Conservation (phyloP, 2,888 invertebrate species). For the Emmelina monodactyla region DNA sequence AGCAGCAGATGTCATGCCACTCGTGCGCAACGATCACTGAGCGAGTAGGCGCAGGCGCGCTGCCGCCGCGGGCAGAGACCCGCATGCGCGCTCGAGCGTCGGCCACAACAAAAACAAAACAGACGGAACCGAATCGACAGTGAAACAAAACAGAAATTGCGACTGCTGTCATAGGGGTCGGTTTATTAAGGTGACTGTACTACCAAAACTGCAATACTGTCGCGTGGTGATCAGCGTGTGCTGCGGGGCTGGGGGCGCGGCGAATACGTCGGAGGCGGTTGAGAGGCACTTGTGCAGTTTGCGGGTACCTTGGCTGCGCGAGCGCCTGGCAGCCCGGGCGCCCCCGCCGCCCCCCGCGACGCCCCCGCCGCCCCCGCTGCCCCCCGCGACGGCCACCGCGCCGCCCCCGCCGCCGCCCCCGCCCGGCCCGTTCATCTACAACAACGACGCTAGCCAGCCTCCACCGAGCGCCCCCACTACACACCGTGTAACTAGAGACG, state of each 20-base stretch:
- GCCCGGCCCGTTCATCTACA: conserved; percentile 37
- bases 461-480: conserved; percentile 10
- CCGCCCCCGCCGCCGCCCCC: conserved; percentile 20
- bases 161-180: conserved; percentile 40
- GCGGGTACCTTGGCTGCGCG: conserved; percentile 95
- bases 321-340: conserved; percentile 71
- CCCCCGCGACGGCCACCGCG: conserved; percentile 19
- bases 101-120: conserved; percentile 16
- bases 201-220: conserved; percentile 96
- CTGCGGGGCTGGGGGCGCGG: conserved; percentile 67
- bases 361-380: conserved; percentile 15
- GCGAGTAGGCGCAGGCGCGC: conserved; percentile 1
- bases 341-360: conserved; percentile 21
- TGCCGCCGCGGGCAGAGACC: conserved; percentile 10
- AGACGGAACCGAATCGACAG: conserved; percentile 24
- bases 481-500: conserved; percentile 2
- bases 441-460: conserved; percentile 22
- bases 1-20: background rate
- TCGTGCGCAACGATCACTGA: background rate
- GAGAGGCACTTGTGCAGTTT: conserved; percentile 92
- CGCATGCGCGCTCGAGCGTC: conserved; percentile 7
- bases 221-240: conserved; percentile 82
- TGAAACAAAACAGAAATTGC: conserved; percentile 46
- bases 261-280: conserved; percentile 84
- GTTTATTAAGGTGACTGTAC: conserved; percentile 75